Percentiles rank a stretch among this genome's conserved stretches.
These are phyloP conservation scores for Borostomias antarcticus DNA, from an alignment of 2,797 vertebrate species.

Conservation along the genomic window DNA sequence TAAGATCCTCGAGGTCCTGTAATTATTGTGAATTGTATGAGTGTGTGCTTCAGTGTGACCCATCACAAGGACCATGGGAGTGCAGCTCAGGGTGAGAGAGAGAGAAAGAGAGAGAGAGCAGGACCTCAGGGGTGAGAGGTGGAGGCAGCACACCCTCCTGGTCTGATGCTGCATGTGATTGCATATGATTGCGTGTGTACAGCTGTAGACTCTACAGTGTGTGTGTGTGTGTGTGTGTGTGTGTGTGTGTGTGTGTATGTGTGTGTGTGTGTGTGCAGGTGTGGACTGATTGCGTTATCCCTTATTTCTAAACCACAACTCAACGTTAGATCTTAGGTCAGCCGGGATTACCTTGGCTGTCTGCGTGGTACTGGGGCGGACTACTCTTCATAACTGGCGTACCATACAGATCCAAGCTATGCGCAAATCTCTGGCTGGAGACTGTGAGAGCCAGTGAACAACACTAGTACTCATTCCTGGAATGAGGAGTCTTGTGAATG, in stretches of 20 bases:
- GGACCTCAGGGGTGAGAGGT: not conserved
- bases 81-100: too few species aligned
- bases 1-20: too few species aligned
- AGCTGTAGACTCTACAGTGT: too few species aligned
- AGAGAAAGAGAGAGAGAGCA: too few species aligned
- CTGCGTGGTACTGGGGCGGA: not conserved
- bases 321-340: not conserved
- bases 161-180: conserved; percentile 58
- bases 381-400: not conserved
- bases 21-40: too few species aligned
- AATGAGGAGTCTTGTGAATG: conserved; percentile 17
- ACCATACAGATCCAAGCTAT: conserved; percentile 20
- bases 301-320: not conserved
- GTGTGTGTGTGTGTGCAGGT: not conserved
- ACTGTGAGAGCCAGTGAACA: conserved; percentile 7
- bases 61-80: too few species aligned
- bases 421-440: not conserved
- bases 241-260: conserved; percentile 3
- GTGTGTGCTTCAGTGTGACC: too few species aligned
- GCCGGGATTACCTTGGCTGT: not conserved
- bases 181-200: conserved; percentile 47
- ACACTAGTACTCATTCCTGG: conserved; percentile 24
- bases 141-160: conserved; percentile 13
- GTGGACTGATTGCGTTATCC: not conserved
- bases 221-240: not conserved